Percentiles rank a stretch among this genome's conserved stretches.
Evolutionary conservation across 2,113 vertebrate genomes (phyloP).

Genomic region (Tragelaphus strepsiceros): DNA sequence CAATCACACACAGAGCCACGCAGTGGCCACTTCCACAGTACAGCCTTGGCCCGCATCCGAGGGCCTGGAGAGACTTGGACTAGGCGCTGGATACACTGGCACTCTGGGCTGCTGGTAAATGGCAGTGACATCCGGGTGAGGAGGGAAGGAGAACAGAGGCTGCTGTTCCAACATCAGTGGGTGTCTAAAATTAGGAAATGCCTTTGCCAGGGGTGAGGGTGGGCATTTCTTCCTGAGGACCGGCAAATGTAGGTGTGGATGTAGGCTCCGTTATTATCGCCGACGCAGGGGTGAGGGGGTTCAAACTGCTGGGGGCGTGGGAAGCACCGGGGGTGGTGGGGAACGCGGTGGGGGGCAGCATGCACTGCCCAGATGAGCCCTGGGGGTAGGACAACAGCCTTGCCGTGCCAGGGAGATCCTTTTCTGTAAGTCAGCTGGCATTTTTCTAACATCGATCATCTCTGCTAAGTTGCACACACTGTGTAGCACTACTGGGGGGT

Average conservation of each 20-base stretch:
- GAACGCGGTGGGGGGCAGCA: rapidly evolving
- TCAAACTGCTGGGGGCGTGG: rapidly evolving
- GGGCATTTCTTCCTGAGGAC: rapidly evolving
- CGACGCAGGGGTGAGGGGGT: rapidly evolving
- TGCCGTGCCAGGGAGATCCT: not conserved
- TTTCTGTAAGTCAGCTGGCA: rapidly evolving
- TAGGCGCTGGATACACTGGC: rapidly evolving
- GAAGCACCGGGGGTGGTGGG: rapidly evolving
- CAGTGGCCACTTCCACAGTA: rapidly evolving
- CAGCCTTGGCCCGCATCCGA: rapidly evolving
- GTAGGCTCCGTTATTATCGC: not conserved
- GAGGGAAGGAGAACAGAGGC: rapidly evolving
- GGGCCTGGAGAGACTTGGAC: too few species aligned
- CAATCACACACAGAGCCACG: rapidly evolving
- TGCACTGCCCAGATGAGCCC: rapidly evolving
- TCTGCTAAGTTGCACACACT: rapidly evolving
- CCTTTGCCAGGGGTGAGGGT: rapidly evolving
- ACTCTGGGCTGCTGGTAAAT: not conserved
- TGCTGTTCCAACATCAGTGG: not conserved
- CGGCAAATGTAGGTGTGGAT: rapidly evolving
- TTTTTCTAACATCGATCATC: rapidly evolving
- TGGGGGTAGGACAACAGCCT: rapidly evolving
- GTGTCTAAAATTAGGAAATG: not conserved
- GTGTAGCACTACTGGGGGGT: rapidly evolving
- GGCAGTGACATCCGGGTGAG: too few species aligned